Evolutionary conservation across 1,140 invertebrate species (phyloP).

Genomic region (Ectropis grisescens): DNA sequence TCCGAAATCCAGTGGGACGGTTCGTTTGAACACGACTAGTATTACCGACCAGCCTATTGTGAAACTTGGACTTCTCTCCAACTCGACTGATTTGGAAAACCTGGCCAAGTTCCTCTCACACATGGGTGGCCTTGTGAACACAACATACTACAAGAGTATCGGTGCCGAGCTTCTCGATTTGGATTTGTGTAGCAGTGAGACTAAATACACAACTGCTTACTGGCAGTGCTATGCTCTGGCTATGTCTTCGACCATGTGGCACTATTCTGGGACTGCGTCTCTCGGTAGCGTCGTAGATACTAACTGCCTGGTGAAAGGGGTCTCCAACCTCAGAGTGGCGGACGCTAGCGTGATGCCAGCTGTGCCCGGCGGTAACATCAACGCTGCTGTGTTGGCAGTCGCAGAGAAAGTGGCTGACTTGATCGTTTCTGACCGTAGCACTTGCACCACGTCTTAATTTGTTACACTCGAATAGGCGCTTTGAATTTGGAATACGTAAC

Average conservation of each 20-base stretch:
- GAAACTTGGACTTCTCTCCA: neutral
- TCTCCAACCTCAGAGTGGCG: slow-evolving; percentile 22
- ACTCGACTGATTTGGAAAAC: slow-evolving; percentile 10
- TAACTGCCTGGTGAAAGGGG: slow-evolving; percentile 43
- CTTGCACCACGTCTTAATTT: too few species aligned
- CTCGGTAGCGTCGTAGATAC: slow-evolving; percentile 65
- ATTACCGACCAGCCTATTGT: slow-evolving; percentile 44
- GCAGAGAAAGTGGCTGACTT: slow-evolving; percentile 15
- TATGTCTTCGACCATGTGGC: slow-evolving; percentile 37
- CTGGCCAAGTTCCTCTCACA: neutral
- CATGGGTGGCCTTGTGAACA: slow-evolving; percentile 20
- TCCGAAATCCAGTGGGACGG: slow-evolving; percentile 65
- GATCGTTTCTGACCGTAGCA: too few species aligned
- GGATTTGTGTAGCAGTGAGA: slow-evolving; percentile 1
- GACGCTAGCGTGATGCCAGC: slow-evolving; percentile 20
- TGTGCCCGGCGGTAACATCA: slow-evolving; percentile 15
- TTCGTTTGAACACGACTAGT: slow-evolving; percentile 59
- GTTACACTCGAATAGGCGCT: too few species aligned
- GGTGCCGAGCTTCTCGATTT: slow-evolving; percentile 3
- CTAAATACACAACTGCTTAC: slow-evolving; percentile 16
- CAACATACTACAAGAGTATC: slow-evolving; percentile 71
- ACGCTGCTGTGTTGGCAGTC: slow-evolving; percentile 9
- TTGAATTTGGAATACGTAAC: too few species aligned
- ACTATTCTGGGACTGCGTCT: slow-evolving; percentile 61
- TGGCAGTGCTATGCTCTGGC: slow-evolving; percentile 45